Conservation (phyloP, 2,888 invertebrate species). For the Stramonita haemastoma region DNA sequence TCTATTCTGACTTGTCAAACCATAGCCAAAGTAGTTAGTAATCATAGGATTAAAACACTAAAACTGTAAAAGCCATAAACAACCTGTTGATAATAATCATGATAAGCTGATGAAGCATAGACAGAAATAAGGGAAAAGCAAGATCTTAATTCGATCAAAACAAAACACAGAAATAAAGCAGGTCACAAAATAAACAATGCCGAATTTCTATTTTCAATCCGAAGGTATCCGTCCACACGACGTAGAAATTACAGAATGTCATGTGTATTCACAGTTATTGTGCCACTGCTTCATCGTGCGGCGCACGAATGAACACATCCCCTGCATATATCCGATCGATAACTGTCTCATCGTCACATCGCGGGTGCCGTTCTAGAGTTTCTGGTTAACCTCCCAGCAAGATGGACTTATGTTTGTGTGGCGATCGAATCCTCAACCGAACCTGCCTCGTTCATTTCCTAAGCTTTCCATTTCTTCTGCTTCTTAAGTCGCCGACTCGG, state of each 20-base stretch:
- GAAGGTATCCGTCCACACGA: too few species aligned
- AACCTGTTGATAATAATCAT: too few species aligned
- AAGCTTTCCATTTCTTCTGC: not conserved
- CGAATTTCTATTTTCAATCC: not conserved
- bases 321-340: not conserved
- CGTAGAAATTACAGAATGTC: too few species aligned
- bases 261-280: too few species aligned
- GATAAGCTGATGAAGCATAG: too few species aligned
- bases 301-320: not conserved
- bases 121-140: not conserved
- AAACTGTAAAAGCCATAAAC: too few species aligned
- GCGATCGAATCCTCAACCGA: not conserved
- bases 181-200: not conserved
- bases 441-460: not conserved
- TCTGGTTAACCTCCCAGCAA: not conserved
- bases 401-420: not conserved
- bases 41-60: too few species aligned
- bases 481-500: not conserved
- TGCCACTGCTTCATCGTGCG: too few species aligned
- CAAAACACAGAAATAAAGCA: too few species aligned
- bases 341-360: slow-evolving; percentile 16
- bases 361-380: not conserved
- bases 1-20: too few species aligned
- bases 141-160: too few species aligned
- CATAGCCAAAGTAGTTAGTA: too few species aligned